A percentile compares a stretch with the other conserved stretches of the same genome.
Evolutionary conservation across 2,888 invertebrate genomes (phyloP).

Genomic region (Tetheella fluctuosa): DNA sequence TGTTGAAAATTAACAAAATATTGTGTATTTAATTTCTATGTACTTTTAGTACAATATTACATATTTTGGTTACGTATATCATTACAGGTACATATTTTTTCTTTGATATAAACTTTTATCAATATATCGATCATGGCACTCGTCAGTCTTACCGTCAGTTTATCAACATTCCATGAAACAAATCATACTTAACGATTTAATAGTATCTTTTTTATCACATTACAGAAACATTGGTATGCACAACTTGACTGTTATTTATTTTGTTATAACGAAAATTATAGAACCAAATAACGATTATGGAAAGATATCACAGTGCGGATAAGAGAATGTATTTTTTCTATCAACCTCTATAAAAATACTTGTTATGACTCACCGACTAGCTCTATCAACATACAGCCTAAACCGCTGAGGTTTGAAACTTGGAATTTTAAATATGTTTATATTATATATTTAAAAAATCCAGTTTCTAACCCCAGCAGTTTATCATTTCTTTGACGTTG

Average conservation of each 20-base stretch:
- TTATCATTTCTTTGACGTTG: too few species aligned
- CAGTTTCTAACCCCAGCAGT: too few species aligned
- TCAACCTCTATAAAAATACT: too few species aligned
- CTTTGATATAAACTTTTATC: not conserved
- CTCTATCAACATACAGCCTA: too few species aligned
- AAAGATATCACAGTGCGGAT: too few species aligned
- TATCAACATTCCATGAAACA: constrained; percentile 38
- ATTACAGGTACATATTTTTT: not conserved
- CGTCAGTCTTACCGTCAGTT: constrained; percentile 19
- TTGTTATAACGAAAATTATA: too few species aligned
- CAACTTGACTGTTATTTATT: constrained; percentile 21
- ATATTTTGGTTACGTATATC: not conserved
- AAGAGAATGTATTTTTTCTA: too few species aligned
- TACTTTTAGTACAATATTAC: not conserved
- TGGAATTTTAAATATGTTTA: too few species aligned
- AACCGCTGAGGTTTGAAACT: too few species aligned
- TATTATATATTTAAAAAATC: too few species aligned
- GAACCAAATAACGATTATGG: too few species aligned
- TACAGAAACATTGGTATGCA: constrained; percentile 18
- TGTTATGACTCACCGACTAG: too few species aligned
- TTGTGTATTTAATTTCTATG: not conserved
- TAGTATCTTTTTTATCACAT: constrained; percentile 19
- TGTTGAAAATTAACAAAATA: not conserved
- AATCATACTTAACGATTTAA: constrained; percentile 26
- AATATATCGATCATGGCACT: constrained; percentile 15